A percentile compares a stretch with the other conserved stretches of the same genome.
Evolutionary conservation across 1,140 invertebrate species (phyloP).

Genomic region (Trachymyrmex septentrionalis): DNA sequence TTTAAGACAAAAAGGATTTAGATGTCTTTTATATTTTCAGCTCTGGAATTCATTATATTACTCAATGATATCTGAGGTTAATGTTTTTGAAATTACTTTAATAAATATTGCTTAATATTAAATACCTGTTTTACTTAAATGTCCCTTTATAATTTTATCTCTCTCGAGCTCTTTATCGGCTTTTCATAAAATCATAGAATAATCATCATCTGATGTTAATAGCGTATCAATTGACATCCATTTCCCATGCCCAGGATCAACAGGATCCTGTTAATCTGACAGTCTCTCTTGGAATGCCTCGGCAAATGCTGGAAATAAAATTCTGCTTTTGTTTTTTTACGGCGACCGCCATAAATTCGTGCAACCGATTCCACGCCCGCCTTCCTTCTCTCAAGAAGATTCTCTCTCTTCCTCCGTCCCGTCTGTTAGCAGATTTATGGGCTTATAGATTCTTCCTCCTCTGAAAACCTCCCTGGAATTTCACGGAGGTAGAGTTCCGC

Average conservation of each 20-base stretch:
- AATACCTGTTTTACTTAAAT: neutral
- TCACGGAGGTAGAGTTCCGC: slow-evolving; percentile 47
- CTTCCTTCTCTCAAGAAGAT: slow-evolving; percentile 57
- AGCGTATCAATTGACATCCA: slow-evolving; percentile 9
- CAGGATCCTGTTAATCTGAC: slow-evolving; percentile 45
- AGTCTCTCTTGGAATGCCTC: slow-evolving; percentile 22
- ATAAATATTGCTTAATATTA: neutral
- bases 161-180: neutral
- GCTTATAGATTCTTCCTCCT: slow-evolving; percentile 82
- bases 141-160: neutral
- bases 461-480: slow-evolving; percentile 54
- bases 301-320: slow-evolving; percentile 75
- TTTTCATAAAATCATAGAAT: slow-evolving; percentile 24
- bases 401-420: slow-evolving; percentile 63
- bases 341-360: slow-evolving; percentile 78
- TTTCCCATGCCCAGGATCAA: neutral
- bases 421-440: slow-evolving; percentile 78
- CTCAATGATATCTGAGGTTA: neutral
- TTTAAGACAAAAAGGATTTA: neutral
- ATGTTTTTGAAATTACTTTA: neutral
- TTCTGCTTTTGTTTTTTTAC: slow-evolving; percentile 76
- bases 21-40: neutral
- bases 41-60: neutral
- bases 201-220: slow-evolving; percentile 22
- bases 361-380: slow-evolving; percentile 58